A percentile compares a stretch with the other conserved stretches of the same genome.
These are phyloP conservation scores for Scaptomyza flava DNA, from an alignment of 2,888 invertebrate genomes.

Conservation along the genomic window DNA sequence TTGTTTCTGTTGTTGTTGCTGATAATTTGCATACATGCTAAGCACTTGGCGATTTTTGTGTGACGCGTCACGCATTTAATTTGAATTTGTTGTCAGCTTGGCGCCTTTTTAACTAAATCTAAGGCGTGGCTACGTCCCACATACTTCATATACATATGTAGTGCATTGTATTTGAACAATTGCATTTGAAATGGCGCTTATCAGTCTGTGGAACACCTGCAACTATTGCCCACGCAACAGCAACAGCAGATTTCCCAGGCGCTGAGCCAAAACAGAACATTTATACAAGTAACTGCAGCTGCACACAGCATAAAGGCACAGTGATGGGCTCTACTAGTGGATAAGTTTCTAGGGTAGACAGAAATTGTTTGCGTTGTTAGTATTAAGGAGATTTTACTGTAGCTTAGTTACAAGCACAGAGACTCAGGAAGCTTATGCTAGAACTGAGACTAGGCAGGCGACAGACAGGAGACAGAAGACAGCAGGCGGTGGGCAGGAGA, in stretches of 20 bases:
- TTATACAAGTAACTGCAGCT: slow-evolving; percentile 53
- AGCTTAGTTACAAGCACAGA: background rate
- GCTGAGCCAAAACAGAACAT: slow-evolving; percentile 36
- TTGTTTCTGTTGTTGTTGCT: slow-evolving; percentile 34
- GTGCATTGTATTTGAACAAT: slow-evolving; percentile 25
- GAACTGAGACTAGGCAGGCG: background rate
- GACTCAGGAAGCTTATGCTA: slow-evolving; percentile 4
- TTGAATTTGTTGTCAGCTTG: slow-evolving; percentile 61
- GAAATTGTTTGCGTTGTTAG: no score
- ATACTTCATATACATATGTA: background rate
- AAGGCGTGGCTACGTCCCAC: slow-evolving; percentile 42
- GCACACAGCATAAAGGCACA: slow-evolving; percentile 27
- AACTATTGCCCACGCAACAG: slow-evolving; percentile 57
- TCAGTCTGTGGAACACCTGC: slow-evolving; percentile 76
- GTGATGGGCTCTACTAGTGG: background rate
- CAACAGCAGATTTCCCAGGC: slow-evolving; percentile 39
- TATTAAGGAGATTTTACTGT: slow-evolving; percentile 1
- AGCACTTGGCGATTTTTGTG: slow-evolving; percentile 57
- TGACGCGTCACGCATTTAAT: slow-evolving; percentile 63
- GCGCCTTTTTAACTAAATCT: slow-evolving; percentile 53
- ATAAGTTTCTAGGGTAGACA: background rate
- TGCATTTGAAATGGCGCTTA: slow-evolving; percentile 66
- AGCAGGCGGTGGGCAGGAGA: slow-evolving; percentile 1
- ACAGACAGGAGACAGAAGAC: background rate
- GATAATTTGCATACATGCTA: slow-evolving; percentile 69